These are phyloP conservation scores for Trichopria drosophilae DNA, from an alignment of 2,888 invertebrate genomes.

Conservation along the genomic window DNA sequence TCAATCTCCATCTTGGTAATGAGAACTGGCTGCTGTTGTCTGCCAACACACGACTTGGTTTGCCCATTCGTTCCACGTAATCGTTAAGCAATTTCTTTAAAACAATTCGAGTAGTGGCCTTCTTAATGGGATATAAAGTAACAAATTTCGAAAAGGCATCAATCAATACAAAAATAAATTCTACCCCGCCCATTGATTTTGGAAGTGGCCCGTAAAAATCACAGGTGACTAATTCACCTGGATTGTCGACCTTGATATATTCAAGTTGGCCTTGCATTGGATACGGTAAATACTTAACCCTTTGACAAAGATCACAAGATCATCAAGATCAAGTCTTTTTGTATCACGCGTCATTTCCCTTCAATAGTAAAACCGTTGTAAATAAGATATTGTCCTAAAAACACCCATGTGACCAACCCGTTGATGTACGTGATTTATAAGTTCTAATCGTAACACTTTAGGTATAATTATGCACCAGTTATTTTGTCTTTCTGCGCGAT, in stretches of 20 bases:
- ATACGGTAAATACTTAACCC: too few species aligned
- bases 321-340: background rate
- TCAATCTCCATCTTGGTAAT: background rate
- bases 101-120: background rate
- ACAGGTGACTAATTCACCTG: background rate
- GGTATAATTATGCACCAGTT: too few species aligned
- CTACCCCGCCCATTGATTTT: background rate
- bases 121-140: too few species aligned
- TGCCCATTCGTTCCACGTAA: background rate
- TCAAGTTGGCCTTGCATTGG: background rate
- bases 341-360: background rate
- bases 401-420: background rate
- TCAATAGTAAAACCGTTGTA: background rate
- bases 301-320: background rate
- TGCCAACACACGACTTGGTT: background rate
- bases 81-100: background rate
- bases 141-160: too few species aligned
- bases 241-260: background rate
- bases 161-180: constrained; percentile 1
- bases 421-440: too few species aligned
- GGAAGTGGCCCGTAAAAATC: constrained; percentile 7
- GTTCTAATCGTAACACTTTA: too few species aligned
- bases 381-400: background rate
- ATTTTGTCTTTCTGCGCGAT: too few species aligned
- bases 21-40: background rate